Evolutionary conservation across 2,888 invertebrate genomes (phyloP).

Genomic region (Eupelmus urozonus): DNA sequence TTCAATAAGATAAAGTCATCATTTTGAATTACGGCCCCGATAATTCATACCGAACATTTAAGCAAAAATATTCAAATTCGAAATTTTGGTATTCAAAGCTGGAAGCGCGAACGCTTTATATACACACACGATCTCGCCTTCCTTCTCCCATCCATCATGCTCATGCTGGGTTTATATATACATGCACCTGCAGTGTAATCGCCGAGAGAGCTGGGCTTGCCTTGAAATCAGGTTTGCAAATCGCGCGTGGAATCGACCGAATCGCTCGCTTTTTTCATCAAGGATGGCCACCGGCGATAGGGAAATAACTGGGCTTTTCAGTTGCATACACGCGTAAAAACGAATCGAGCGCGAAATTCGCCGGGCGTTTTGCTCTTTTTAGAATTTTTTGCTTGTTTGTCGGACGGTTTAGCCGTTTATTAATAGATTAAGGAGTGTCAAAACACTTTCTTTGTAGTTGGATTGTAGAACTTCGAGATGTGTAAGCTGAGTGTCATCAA

Average conservation of each 20-base stretch:
- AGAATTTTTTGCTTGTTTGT: no score
- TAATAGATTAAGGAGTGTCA: slow-evolving; percentile 1
- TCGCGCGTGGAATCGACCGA: slow-evolving; percentile 42
- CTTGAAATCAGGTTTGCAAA: slow-evolving; percentile 57
- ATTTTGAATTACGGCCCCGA: no score
- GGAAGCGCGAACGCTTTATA: no score
- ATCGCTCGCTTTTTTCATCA: slow-evolving; percentile 15
- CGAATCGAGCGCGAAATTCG: neutral
- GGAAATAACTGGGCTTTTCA: no score
- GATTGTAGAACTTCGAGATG: no score
- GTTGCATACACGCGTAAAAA: neutral
- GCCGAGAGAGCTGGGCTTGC: slow-evolving; percentile 23
- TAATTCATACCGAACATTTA: no score
- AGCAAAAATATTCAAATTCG: neutral
- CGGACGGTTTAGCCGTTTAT: neutral
- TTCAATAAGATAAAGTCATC: no score
- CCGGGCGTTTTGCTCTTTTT: no score
- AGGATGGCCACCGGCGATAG: no score
- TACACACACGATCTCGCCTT: neutral
- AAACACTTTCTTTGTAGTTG: slow-evolving; percentile 4
- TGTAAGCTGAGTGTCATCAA: no score
- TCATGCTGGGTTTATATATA: neutral
- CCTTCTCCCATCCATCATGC: neutral
- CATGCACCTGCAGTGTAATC: slow-evolving; percentile 13
- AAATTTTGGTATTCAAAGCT: neutral